Evolutionary conservation across 1,140 invertebrate genomes (phyloP).

Genomic region (Cotesia vestalis): DNA sequence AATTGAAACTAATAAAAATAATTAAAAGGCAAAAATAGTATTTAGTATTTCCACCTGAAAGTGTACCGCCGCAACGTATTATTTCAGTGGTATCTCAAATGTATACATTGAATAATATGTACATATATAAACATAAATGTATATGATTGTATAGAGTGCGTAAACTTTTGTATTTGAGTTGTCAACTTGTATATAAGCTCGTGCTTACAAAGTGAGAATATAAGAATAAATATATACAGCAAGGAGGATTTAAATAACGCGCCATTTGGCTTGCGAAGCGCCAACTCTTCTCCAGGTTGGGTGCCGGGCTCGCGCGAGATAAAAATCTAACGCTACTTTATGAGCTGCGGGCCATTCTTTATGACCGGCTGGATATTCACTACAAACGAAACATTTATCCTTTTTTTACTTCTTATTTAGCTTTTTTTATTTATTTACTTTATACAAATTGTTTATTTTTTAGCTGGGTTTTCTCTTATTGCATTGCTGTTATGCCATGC

Average conservation of each 20-base stretch:
- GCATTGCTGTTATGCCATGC: background rate
- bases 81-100: no score
- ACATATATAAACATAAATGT: no score
- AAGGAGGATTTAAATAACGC: constrained; percentile 14
- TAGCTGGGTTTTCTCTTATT: background rate
- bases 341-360: constrained; percentile 66
- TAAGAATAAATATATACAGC: background rate
- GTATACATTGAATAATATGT: no score
- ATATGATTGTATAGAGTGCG: no score
- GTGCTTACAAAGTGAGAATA: no score
- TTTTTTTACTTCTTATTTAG: constrained; percentile 28
- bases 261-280: background rate
- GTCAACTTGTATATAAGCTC: no score
- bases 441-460: background rate
- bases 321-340: constrained; percentile 66
- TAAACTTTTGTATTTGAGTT: no score
- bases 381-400: background rate
- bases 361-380: constrained; percentile 45
- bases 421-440: constrained; percentile 13
- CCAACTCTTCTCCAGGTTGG: constrained; percentile 15
- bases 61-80: no score
- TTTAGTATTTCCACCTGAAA: no score
- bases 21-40: no score
- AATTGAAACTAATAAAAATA: no score
- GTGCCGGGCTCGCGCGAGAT: constrained; percentile 43